These are phyloP conservation scores for Scaptodrosophila latifasciaeformis DNA, from an alignment of 2,888 invertebrate genomes.

Conservation along the genomic window DNA sequence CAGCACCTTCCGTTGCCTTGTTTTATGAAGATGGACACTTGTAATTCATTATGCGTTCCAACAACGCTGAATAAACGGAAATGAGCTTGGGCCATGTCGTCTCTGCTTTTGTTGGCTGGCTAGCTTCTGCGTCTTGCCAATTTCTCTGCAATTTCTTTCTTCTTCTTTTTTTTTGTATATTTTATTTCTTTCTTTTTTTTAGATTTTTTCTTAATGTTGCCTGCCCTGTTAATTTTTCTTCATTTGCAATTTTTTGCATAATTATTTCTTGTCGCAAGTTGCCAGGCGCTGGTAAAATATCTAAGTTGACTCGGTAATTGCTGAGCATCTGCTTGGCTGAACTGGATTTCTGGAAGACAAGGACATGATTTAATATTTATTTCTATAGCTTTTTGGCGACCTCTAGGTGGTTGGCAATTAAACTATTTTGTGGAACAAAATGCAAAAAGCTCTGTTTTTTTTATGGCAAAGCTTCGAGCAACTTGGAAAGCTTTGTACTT, in stretches of 20 bases:
- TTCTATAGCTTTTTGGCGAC: too few relatives aligned
- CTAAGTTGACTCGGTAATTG: slow-evolving; percentile 23
- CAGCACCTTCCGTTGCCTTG: slow-evolving; percentile 64
- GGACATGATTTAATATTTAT: too few relatives aligned
- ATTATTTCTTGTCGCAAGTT: slow-evolving; percentile 38
- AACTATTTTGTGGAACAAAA: neutral
- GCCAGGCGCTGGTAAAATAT: slow-evolving; percentile 30
- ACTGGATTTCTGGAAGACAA: too few relatives aligned
- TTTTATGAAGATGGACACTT: slow-evolving; percentile 69
- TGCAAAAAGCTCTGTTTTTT: too few relatives aligned
- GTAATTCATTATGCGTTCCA: slow-evolving; percentile 60
- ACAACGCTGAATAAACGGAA: slow-evolving; percentile 62
- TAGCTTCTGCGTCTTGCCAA: too few relatives aligned
- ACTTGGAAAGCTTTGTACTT: neutral
- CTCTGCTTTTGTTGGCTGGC: neutral
- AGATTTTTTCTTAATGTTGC: slow-evolving; percentile 12
- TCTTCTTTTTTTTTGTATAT: neutral
- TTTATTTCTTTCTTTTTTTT: slow-evolving; percentile 19
- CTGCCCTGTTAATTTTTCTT: slow-evolving; percentile 49
- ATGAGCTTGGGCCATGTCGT: slow-evolving; percentile 38
- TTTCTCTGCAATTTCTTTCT: neutral
- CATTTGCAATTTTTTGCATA: slow-evolving; percentile 17
- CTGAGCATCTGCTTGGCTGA: neutral
- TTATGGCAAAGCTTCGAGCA: neutral
- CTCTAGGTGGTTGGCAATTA: neutral